A percentile compares a stretch with the other conserved stretches of the same genome.
phyloP scores from a whole-genome alignment of 2,888 invertebrate species.

The Diabrotica balteata region DNA sequence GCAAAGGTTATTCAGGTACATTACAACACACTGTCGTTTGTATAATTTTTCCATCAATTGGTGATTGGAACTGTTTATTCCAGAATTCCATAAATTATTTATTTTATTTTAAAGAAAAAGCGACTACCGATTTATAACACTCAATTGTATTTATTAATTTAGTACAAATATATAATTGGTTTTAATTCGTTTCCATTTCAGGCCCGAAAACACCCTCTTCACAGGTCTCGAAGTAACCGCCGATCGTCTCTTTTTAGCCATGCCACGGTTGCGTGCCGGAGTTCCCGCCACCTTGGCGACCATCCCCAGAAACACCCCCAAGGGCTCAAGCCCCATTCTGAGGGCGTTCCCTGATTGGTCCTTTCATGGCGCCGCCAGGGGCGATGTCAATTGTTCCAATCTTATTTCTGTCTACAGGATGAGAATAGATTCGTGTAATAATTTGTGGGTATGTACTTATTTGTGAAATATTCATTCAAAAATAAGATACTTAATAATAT shows the following conservation, averaged over 20 bases:
- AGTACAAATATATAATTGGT: no score
- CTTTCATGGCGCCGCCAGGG: conserved; percentile 75
- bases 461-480: no score
- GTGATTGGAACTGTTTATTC: no score
- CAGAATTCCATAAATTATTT: no score
- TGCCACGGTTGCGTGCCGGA: conserved; percentile 77
- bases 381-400: conserved; percentile 77
- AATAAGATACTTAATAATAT: no score
- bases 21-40: no score
- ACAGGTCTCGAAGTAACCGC: conserved; percentile 78
- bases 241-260: conserved; percentile 77
- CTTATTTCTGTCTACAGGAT: conserved; percentile 81
- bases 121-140: no score
- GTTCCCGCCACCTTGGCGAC: conserved; percentile 78
- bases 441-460: conserved; percentile 68
- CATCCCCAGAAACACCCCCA: conserved; percentile 70
- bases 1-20: no score
- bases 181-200: conserved; percentile 56
- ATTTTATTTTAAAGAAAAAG: no score
- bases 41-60: no score
- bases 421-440: conserved; percentile 79
- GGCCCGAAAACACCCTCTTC: conserved; percentile 77
- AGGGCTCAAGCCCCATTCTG: conserved; percentile 70
- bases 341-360: conserved; percentile 62
- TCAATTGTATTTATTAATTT: no score